Conservation (phyloP, 2,113 vertebrate species). For the Platysternon megacephalum region DNA sequence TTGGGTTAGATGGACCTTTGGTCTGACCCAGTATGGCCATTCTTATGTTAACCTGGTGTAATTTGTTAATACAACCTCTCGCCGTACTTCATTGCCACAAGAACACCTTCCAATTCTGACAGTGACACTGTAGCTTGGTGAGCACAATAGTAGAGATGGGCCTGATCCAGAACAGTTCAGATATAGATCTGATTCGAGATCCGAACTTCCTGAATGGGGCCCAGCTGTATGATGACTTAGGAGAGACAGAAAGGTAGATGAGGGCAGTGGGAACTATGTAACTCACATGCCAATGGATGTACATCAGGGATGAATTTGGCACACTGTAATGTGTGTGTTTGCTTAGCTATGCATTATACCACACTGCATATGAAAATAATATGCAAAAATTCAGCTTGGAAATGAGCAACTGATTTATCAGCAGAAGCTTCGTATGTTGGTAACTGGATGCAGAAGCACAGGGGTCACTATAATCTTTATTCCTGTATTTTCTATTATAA, state of each 20-base stretch:
- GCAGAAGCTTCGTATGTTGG: rapidly evolving
- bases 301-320: neutral
- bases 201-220: neutral
- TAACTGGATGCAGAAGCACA: neutral
- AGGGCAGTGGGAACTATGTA: neutral
- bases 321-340: neutral
- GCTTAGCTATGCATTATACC: neutral
- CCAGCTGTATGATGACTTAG: neutral
- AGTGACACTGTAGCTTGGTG: neutral
- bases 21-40: too few species aligned
- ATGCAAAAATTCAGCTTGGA: rapidly evolving
- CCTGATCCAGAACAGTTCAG: neutral
- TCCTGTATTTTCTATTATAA: neutral
- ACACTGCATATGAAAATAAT: rapidly evolving
- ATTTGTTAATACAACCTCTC: neutral
- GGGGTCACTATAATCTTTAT: neutral
- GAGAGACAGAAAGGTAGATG: neutral
- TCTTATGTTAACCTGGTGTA: neutral
- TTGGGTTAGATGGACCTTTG: too few species aligned
- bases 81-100: neutral
- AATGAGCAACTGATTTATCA: neutral
- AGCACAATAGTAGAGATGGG: too few species aligned
- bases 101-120: neutral
- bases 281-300: neutral
- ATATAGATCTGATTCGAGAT: neutral